These are phyloP conservation scores for Neotoma lepida DNA, from an alignment of 2,113 vertebrate genomes.

Conservation along the genomic window DNA sequence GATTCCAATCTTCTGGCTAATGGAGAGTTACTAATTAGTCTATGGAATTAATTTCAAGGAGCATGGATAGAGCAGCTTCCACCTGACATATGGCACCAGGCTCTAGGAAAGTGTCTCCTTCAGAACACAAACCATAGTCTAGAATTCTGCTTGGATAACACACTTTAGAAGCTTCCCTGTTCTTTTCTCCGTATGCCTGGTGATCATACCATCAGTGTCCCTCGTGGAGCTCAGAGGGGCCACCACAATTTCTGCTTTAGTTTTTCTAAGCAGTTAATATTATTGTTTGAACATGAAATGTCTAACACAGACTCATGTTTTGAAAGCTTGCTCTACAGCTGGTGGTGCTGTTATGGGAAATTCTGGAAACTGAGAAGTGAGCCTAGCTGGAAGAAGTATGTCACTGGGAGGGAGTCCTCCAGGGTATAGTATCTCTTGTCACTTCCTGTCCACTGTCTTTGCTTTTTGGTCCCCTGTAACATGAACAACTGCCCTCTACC, in stretches of 20 bases:
- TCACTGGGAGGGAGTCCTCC: background rate
- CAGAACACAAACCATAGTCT: background rate
- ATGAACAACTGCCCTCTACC: background rate
- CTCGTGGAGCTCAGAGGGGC: too few species aligned
- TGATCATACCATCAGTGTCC: background rate
- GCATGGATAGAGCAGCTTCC: background rate
- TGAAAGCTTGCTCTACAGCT: background rate
- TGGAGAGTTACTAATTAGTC: constrained; percentile 1
- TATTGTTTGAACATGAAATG: background rate
- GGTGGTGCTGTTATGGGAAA: background rate
- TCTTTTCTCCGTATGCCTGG: background rate
- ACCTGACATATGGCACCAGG: background rate
- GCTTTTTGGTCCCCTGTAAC: background rate
- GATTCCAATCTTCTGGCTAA: background rate
- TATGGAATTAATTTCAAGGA: constrained; percentile 28
- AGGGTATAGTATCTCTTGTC: background rate
- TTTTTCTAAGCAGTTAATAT: background rate
- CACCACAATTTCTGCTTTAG: background rate
- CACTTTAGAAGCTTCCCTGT: background rate
- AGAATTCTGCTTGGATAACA: too few species aligned
- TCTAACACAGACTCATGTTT: background rate
- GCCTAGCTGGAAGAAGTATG: background rate
- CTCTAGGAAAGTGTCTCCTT: background rate
- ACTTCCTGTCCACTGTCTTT: background rate
- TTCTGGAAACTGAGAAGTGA: background rate